Evolutionary conservation across 2,797 vertebrate genomes (phyloP).

Genomic region (Enteromius thamalakanensis): DNA sequence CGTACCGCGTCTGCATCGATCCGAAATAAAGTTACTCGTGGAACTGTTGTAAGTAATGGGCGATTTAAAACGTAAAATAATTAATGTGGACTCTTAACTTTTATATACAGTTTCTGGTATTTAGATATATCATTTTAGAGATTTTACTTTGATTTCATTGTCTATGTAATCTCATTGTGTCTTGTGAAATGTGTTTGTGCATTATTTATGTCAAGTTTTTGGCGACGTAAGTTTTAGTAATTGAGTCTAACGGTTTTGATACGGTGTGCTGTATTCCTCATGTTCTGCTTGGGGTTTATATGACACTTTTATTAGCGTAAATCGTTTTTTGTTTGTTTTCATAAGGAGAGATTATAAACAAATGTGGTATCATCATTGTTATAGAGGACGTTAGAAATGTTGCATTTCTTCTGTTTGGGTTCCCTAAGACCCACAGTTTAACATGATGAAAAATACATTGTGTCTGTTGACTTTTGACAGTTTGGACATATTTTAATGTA

Average conservation of each 20-base stretch:
- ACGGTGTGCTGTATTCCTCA: neutral
- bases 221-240: neutral
- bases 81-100: neutral
- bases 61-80: neutral
- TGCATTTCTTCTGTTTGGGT: neutral
- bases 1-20: constrained; percentile 60
- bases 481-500: neutral
- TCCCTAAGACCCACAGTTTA: neutral
- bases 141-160: neutral
- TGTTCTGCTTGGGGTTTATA: neutral
- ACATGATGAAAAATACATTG: no score
- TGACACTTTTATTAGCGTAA: neutral
- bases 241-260: neutral
- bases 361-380: neutral
- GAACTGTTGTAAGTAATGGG: constrained; percentile 43
- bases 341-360: neutral
- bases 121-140: neutral
- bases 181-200: neutral
- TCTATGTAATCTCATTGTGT: neutral
- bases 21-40: constrained; percentile 29
- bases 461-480: neutral
- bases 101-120: neutral
- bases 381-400: neutral
- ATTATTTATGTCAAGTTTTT: neutral
- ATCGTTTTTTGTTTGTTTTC: neutral